Evolutionary conservation across 2,113 vertebrate species (phyloP).

Genomic region (Casuarius casuarius): DNA sequence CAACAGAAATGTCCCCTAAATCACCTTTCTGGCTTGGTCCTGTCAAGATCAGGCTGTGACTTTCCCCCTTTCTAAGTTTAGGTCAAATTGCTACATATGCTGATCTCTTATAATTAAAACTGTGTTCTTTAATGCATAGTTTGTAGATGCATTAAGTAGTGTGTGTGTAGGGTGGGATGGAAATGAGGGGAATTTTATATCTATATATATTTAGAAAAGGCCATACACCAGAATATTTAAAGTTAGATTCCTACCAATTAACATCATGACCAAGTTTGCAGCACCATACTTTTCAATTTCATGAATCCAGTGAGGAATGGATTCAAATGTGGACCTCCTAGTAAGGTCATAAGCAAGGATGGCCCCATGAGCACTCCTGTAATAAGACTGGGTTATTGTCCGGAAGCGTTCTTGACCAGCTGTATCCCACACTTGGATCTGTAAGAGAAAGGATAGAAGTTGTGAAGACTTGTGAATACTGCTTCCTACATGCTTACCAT

Average conservation of each 20-base stretch:
- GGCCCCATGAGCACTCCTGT: constrained; percentile 94
- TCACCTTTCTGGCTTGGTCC: not conserved
- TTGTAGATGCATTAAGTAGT: not conserved
- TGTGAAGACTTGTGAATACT: not conserved
- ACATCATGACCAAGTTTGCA: constrained; percentile 86
- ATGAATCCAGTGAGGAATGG: constrained; percentile 90
- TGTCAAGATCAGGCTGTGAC: not conserved
- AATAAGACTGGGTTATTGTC: constrained; percentile 99
- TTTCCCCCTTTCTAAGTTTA: not conserved
- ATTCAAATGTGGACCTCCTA: constrained; percentile 86
- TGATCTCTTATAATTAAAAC: not conserved
- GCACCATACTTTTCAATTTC: constrained; percentile 94
- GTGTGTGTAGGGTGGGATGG: too few relatives aligned
- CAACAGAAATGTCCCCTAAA: not conserved
- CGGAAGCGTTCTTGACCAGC: constrained; percentile 97
- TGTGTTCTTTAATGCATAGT: not conserved
- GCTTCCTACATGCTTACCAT: not conserved
- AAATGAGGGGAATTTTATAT: not conserved
- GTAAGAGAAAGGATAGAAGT: not conserved
- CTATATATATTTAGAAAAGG: not conserved
- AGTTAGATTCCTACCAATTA: constrained; percentile 86
- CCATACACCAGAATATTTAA: not conserved
- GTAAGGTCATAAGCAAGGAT: constrained; percentile 97
- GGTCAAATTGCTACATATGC: not conserved
- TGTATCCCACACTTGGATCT: constrained; percentile 99